Evolutionary conservation across 1,140 invertebrate species (phyloP), one percentile per base, ranked within the genome.

Genomic region (Papilio polytes): DNA sequence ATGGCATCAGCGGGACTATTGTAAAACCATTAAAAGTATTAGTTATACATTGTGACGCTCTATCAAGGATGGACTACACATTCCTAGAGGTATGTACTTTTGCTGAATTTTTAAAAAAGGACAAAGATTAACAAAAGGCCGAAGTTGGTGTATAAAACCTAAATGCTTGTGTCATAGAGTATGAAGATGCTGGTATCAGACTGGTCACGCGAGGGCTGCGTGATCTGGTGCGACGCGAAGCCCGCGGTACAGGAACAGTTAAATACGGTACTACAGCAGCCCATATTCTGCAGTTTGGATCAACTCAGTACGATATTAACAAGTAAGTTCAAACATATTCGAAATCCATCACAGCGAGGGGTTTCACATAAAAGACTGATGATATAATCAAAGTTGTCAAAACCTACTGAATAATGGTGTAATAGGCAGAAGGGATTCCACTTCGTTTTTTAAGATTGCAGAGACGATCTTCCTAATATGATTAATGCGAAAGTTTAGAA

Each of bases 1-100:
- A 82, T 51, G 80, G 79, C 41, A 46, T 51, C 15, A 80, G 63
- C 31, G 80, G 82, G 70, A 66, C 78, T 44, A 74, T 80, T 74
- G 66, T 63, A 36, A 83, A 74, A 76, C 73, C 82, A 7, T 70
- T 87, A 0, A 87, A 88, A 48, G 56, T 94, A 7, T 79, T 94
- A n/a, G 90, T 94, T 26, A 81, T 94, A 74, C 86, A 93, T 80
- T 94, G 92, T 77, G 89, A 91, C 44, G 84, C 87, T 8, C 80
- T 94, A 56, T 88, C 85, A 44, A 90, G 89, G 74, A 48, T 94
- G 85, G 92, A 94, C 70, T 94, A 92, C 79, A 94, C 92, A 15
- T 93, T 94, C 84, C 85, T 93, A 83, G 85, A 94, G 88, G 92
- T 93, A 84, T 74, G 85, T 84, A n/a, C 8, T 77, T n/a, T 81